Evolutionary conservation across 2,888 invertebrate species (phyloP).

Genomic region (Subacronicta megacephala): DNA sequence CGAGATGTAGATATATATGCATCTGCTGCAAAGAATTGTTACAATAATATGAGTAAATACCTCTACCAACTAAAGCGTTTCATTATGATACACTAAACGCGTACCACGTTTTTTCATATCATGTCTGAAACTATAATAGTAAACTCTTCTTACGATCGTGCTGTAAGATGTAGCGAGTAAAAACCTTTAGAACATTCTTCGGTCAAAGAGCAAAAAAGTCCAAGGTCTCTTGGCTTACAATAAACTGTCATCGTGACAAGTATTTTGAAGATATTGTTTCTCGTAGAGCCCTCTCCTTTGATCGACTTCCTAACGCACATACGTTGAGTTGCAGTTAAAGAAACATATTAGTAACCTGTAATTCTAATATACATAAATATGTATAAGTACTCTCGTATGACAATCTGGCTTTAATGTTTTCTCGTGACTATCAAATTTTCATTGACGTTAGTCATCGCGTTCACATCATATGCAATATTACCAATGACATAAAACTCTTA

Average conservation of each 20-base stretch:
- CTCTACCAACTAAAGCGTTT: background rate
- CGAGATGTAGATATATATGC: slow-evolving; percentile 3
- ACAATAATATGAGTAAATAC: slow-evolving; percentile 7
- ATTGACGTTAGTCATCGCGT: slow-evolving; percentile 27
- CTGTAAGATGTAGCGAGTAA: no score
- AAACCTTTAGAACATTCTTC: no score
- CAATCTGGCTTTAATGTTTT: background rate
- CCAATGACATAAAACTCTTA: slow-evolving; percentile 61
- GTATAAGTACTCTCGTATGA: no score
- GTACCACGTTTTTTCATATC: background rate
- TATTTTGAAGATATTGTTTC: no score
- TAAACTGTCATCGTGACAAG: no score
- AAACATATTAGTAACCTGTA: background rate
- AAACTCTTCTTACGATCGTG: no score
- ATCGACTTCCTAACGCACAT: no score
- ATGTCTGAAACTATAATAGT: background rate
- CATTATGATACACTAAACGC: background rate
- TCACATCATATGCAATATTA: slow-evolving; percentile 33
- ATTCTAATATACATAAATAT: background rate
- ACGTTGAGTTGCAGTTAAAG: no score
- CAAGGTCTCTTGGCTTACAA: no score
- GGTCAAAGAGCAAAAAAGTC: no score
- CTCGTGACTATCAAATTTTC: slow-evolving; percentile 6
- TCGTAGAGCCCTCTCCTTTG: no score
- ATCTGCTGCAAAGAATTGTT: slow-evolving; percentile 9